phyloP scores from a whole-genome alignment of 2,113 vertebrate species.

The Lontra canadensis region DNA sequence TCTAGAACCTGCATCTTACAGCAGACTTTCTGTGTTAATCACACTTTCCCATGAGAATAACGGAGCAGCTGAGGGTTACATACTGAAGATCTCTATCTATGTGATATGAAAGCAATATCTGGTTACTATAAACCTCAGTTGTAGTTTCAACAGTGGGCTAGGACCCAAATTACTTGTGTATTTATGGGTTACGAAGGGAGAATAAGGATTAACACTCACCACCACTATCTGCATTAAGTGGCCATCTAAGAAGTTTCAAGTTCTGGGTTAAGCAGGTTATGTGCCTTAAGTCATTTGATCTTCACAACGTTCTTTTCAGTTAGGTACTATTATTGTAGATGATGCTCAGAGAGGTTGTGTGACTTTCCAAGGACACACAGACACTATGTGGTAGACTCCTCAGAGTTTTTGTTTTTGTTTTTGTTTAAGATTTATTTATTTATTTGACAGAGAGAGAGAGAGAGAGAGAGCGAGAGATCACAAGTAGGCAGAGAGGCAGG shows the following conservation, averaged over 20 bases:
- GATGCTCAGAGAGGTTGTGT: not conserved
- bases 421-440: too few species aligned
- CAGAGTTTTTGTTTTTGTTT: not conserved
- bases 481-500: too few species aligned
- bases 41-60: not conserved
- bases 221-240: not conserved
- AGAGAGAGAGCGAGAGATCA: too few species aligned
- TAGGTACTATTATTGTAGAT: not conserved
- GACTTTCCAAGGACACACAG: not conserved
- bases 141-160: not conserved
- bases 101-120: not conserved
- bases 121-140: not conserved
- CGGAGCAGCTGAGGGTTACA: too few species aligned
- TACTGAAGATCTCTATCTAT: not conserved
- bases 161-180: not conserved
- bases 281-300: not conserved
- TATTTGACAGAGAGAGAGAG: too few species aligned
- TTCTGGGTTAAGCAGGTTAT: not conserved
- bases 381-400: not conserved
- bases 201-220: accelerated
- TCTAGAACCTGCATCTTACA: not conserved
- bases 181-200: not conserved
- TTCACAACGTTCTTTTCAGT: not conserved
- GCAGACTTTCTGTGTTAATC: not conserved
- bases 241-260: not conserved